phyloP scores from a whole-genome alignment of 64 coral and sea anemone species.

The Porites lutea region DNA sequence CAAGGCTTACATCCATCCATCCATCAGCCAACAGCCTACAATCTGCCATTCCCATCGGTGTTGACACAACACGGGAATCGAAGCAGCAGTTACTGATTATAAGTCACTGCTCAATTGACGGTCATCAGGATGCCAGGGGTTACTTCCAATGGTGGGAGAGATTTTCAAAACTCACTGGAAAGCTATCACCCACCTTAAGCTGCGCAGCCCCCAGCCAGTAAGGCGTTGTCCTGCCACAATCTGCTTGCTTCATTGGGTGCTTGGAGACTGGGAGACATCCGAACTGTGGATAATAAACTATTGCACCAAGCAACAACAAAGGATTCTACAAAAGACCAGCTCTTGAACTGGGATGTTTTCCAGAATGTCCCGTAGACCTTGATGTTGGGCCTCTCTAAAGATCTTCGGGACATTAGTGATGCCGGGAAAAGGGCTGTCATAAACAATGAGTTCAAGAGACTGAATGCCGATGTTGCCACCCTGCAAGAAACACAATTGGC shows the following conservation, averaged over 20 bases:
- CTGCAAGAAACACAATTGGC: no score
- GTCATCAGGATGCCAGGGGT: constrained; percentile 50
- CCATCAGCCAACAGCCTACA: no score
- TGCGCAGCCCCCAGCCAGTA: constrained; percentile 66
- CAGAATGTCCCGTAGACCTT: no score
- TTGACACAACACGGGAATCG: constrained; percentile 49
- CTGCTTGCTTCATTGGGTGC: constrained; percentile 51
- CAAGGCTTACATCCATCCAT: not conserved
- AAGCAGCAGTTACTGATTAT: constrained; percentile 60
- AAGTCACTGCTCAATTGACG: constrained; percentile 49
- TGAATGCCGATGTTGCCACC: no score
- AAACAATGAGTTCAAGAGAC: no score
- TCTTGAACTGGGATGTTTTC: no score
- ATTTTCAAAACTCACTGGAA: constrained; percentile 37
- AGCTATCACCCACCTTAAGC: constrained; percentile 69
- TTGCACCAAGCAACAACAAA: no score
- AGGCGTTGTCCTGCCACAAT: constrained; percentile 38
- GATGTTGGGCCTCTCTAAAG: no score
- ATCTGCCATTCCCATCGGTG: constrained; percentile 7
- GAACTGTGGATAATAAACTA: not conserved
- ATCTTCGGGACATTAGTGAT: no score
- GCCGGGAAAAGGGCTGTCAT: no score
- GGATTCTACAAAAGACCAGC: no score
- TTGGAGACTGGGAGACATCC: constrained; percentile 3
- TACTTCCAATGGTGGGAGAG: constrained; percentile 59